Evolutionary conservation across 2,888 invertebrate species (phyloP).

Genomic region (Abscondita cerata): DNA sequence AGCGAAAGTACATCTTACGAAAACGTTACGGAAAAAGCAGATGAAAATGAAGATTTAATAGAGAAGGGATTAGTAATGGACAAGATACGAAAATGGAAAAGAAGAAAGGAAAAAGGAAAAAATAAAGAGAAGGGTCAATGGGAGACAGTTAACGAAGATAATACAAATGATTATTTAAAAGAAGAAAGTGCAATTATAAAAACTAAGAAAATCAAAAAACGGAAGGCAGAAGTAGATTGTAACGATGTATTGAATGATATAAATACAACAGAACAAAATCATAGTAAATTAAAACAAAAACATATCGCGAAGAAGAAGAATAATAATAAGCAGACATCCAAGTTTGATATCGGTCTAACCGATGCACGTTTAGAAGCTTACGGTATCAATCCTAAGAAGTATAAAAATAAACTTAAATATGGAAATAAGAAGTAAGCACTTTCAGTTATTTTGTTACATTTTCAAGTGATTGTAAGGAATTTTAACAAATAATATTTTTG

Average conservation of each 20-base stretch:
- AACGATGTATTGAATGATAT: not conserved
- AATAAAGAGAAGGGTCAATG: not conserved
- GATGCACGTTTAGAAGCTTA: conserved; percentile 89
- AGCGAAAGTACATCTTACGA: conserved; percentile 3
- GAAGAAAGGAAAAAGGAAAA: not conserved
- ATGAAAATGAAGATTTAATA: not conserved
- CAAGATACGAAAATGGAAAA: not conserved
- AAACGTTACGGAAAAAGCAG: conserved; percentile 28
- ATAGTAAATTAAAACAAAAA: conserved; percentile 25
- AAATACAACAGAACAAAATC: conserved; percentile 37
- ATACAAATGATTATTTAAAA: not conserved
- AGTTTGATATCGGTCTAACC: conserved; percentile 59
- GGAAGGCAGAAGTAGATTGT: too few relatives aligned
- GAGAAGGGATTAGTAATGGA: not conserved
- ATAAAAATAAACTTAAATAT: conserved; percentile 78
- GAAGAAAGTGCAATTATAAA: conserved; percentile 4
- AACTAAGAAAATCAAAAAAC: conserved; percentile 18
- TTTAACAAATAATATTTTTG: too few relatives aligned
- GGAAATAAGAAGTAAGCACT: conserved; percentile 5
- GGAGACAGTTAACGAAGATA: not conserved
- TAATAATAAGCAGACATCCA: conserved; percentile 32
- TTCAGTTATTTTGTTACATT: too few relatives aligned
- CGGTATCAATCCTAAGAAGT: conserved; percentile 91
- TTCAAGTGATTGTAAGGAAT: too few relatives aligned
- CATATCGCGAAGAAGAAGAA: conserved; percentile 25